Conservation (phyloP, 92 coral and sea anemone genomes). For the Micromussa lordhowensis region DNA sequence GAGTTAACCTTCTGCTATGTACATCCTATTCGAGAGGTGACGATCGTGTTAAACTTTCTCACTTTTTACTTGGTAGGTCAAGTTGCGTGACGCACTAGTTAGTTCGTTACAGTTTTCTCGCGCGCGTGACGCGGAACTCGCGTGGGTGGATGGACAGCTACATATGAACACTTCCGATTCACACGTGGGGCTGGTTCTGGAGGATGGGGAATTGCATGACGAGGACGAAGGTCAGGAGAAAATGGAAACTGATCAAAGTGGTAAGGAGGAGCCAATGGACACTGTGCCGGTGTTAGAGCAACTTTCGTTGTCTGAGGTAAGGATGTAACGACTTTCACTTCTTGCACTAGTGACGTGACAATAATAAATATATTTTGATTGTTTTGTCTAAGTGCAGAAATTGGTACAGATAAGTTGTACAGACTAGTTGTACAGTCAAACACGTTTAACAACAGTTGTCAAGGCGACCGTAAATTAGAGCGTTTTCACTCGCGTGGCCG, state of each 20-base stretch:
- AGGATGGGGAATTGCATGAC: conserved; percentile 74
- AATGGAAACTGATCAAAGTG: conserved; percentile 79
- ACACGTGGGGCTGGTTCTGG: conserved; percentile 63
- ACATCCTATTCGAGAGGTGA: too few relatives aligned
- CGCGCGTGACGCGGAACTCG: conserved; percentile 98
- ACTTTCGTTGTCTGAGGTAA: conserved; percentile 76
- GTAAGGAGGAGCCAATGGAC: conserved; percentile 80
- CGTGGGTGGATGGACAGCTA: conserved; percentile 98
- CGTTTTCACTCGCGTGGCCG: too few relatives aligned
- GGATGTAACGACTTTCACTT: background rate
- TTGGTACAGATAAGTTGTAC: too few relatives aligned
- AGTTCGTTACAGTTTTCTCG: conserved; percentile 97
- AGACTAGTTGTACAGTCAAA: too few relatives aligned
- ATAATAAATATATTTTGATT: too few relatives aligned
- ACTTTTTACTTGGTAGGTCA: conserved; percentile 62
- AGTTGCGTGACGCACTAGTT: conserved; percentile 95
- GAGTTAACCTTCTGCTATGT: too few relatives aligned
- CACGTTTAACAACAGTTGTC: too few relatives aligned
- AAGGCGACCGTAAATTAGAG: too few relatives aligned
- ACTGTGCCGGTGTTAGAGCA: conserved; percentile 89
- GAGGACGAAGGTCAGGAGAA: conserved; percentile 84
- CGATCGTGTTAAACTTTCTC: too few relatives aligned
- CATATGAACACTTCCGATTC: conserved; percentile 82
- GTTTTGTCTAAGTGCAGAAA: too few relatives aligned
- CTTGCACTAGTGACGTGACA: background rate